phyloP scores from a whole-genome alignment of 2,113 vertebrate species.

The Aleadryas rufinucha region DNA sequence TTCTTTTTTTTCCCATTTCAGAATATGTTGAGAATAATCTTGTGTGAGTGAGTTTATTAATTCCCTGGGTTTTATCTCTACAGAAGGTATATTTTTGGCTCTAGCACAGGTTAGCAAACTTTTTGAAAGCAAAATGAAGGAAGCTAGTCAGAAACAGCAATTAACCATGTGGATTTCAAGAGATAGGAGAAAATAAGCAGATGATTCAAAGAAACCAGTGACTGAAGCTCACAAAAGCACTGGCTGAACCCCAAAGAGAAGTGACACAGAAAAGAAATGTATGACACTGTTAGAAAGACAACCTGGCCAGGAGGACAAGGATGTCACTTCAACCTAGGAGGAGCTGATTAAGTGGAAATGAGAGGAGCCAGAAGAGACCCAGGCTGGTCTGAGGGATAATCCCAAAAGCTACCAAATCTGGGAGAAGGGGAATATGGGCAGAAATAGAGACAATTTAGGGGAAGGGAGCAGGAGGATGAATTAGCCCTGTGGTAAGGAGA shows the following conservation, averaged over 20 bases:
- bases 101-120: not conserved
- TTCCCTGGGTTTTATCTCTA: not conserved
- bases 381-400: not conserved
- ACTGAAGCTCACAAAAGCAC: not conserved
- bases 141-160: not conserved
- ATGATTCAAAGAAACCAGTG: not conserved
- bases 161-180: not conserved
- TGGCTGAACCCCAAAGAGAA: not conserved
- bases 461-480: not conserved
- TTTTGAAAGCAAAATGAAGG: not conserved
- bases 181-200: not conserved
- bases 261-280: not conserved
- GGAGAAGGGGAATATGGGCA: not conserved
- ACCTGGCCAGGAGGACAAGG: accelerated
- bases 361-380: not conserved
- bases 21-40: not conserved
- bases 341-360: not conserved
- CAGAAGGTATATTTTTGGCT: not conserved
- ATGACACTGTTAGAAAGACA: not conserved
- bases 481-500: not conserved
- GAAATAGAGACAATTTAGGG: not conserved
- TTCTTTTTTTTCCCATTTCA: not conserved
- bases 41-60: not conserved
- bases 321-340: not conserved
- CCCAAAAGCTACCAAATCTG: not conserved